These are phyloP conservation scores for Caenorhabditis doughertyi DNA, from an alignment of 2,888 invertebrate genomes.

Conservation along the genomic window DNA sequence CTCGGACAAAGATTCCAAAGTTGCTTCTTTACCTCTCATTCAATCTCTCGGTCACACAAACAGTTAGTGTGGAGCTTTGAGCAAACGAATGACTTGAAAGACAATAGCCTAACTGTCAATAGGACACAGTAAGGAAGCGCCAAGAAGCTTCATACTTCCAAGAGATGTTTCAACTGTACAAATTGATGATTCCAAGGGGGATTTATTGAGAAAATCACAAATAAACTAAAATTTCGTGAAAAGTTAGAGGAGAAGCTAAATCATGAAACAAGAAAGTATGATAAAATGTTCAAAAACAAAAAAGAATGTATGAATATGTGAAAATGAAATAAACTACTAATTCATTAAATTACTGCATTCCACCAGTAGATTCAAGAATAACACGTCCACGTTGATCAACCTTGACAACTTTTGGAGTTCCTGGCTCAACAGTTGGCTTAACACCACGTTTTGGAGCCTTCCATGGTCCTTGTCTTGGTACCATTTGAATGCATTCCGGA, in stretches of 20 bases:
- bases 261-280: slow-evolving; percentile 22
- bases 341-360: slow-evolving; percentile 57
- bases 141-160: slow-evolving; percentile 45
- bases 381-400: slow-evolving; percentile 70
- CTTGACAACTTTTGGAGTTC: slow-evolving; percentile 74
- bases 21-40: neutral
- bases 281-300: neutral
- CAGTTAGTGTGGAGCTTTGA: slow-evolving; percentile 60
- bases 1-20: neutral
- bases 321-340: slow-evolving; percentile 25
- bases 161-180: slow-evolving; percentile 12
- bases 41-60: slow-evolving; percentile 57
- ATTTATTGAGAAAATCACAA: slow-evolving; percentile 37
- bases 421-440: slow-evolving; percentile 71
- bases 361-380: slow-evolving; percentile 67
- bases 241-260: slow-evolving; percentile 10
- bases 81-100: slow-evolving; percentile 65
- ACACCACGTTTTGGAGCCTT: slow-evolving; percentile 91
- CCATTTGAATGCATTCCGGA: slow-evolving; percentile 98
- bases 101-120: slow-evolving; percentile 65
- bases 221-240: neutral
- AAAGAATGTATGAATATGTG: neutral
- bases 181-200: neutral
- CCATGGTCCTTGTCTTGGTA: slow-evolving; percentile 89
- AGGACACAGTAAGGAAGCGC: slow-evolving; percentile 53